Conservation (phyloP, 92 coral and sea anemone species). For the Blastomussa wellsi region DNA sequence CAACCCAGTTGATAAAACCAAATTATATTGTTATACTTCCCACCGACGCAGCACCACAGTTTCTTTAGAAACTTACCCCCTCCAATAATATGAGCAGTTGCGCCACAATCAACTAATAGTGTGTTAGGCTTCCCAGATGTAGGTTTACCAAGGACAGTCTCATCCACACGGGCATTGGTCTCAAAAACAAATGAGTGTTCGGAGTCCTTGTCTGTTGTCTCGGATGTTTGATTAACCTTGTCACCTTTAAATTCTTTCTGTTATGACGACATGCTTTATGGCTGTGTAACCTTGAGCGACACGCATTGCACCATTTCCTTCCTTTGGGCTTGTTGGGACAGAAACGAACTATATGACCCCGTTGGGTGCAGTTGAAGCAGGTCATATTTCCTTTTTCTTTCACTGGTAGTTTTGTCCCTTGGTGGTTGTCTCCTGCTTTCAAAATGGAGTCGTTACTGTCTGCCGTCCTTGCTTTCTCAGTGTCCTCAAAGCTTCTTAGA, state of each 20-base stretch:
- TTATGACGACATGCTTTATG: constrained; percentile 1
- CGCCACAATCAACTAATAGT: constrained; percentile 13
- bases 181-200: constrained; percentile 8
- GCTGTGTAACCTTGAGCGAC: constrained; percentile 10
- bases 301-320: neutral
- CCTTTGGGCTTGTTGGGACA: too few species aligned
- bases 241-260: constrained; percentile 7
- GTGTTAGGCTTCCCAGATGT: neutral
- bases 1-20: too few species aligned
- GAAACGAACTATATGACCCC: too few species aligned
- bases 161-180: neutral
- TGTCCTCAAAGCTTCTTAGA: too few species aligned
- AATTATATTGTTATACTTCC: too few species aligned
- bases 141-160: neutral
- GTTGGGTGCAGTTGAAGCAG: too few species aligned
- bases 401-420: too few species aligned
- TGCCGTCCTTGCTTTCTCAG: too few species aligned
- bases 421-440: too few species aligned
- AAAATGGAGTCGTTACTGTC: too few species aligned
- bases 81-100: constrained; percentile 5
- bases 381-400: too few species aligned
- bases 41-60: too few species aligned
- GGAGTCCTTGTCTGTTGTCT: constrained; percentile 2
- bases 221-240: neutral
- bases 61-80: neutral